Conservation (phyloP, 2,888 invertebrate species). For the Lampropteryx suffumata region DNA sequence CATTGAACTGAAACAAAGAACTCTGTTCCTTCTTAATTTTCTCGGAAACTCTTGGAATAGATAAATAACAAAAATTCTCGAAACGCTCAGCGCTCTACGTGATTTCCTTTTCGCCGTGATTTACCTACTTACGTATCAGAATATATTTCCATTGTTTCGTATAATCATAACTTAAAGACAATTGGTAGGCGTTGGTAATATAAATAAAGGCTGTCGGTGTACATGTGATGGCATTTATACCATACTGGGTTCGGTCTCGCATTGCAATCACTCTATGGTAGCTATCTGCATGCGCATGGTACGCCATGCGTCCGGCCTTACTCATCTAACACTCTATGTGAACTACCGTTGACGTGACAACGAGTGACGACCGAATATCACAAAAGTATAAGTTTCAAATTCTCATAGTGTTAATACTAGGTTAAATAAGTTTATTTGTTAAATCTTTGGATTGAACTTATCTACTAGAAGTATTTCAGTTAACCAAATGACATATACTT, state of each 20-base stretch:
- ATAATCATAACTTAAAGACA: constrained; percentile 65
- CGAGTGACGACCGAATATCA: constrained; percentile 52
- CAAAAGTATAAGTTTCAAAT: constrained; percentile 24
- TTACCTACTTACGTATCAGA: constrained; percentile 51
- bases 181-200: constrained; percentile 69
- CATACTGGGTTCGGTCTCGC: constrained; percentile 70
- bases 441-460: no score
- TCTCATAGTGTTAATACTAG: no score
- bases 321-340: constrained; percentile 70
- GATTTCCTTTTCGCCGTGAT: constrained; percentile 69
- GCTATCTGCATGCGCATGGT: constrained; percentile 72
- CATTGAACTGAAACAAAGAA: constrained; percentile 39
- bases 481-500: no score
- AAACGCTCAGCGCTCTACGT: constrained; percentile 59
- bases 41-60: constrained; percentile 44
- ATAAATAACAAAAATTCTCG: constrained; percentile 56
- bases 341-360: constrained; percentile 48
- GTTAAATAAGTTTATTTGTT: no score
- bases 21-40: constrained; percentile 38
- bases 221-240: constrained; percentile 77
- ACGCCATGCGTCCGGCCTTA: constrained; percentile 74
- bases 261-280: constrained; percentile 69
- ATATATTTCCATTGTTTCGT: constrained; percentile 70
- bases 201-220: constrained; percentile 62
- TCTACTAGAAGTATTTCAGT: no score